Evolutionary conservation across 2,888 invertebrate species (phyloP), one percentile per base, ranked within the genome.

Genomic region (Serripes groenlandicus): DNA sequence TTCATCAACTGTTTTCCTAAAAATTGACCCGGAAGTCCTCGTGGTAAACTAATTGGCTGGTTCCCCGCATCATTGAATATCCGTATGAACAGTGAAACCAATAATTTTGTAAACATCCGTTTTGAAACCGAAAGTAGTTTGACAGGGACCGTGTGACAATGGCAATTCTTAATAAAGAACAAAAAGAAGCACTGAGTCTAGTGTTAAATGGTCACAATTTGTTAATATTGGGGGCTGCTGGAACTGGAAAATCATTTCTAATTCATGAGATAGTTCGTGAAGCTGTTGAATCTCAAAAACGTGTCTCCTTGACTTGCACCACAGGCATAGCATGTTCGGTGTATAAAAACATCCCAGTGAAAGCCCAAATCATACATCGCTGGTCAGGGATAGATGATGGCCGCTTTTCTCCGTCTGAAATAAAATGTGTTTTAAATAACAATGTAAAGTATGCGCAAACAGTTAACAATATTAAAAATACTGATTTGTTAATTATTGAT

Each of bases 321-420:
- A 81, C 81, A 35, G 81, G 81, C 0, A 81, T 81, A 7, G 77
- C 81, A 28, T 81, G 81, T 23, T 35, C 30, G n/a, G 23, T 81
- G 23, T 81, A 77, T 56, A 18, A 23, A 11, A 9, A 62, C 23
- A 5, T 23, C 18, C 15, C n/a, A 30, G 1, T 80, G 18, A 71
- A 78, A 11, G 70, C 79, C n/a, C 54, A 54, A 62, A 79, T 79
- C 18, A 74, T 83, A 26, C 83, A 78, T 18, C 49, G 73, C 3
- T 83, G 75, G 75, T 83, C 69, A 26, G 83, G 83, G 0, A 83
- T 83, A 1, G 76, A 64, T 11, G 83, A 83, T 68, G 76, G 83
- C 0, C 68, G 83, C 0, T 76, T 70, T 71, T 5, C 21, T 0
- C 70, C 83, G 15, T 4, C 56, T 35, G 83, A 83, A 73, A 73